These are phyloP conservation scores for Heliconius cydno DNA, from an alignment of 2,888 invertebrate species.

Conservation along the genomic window DNA sequence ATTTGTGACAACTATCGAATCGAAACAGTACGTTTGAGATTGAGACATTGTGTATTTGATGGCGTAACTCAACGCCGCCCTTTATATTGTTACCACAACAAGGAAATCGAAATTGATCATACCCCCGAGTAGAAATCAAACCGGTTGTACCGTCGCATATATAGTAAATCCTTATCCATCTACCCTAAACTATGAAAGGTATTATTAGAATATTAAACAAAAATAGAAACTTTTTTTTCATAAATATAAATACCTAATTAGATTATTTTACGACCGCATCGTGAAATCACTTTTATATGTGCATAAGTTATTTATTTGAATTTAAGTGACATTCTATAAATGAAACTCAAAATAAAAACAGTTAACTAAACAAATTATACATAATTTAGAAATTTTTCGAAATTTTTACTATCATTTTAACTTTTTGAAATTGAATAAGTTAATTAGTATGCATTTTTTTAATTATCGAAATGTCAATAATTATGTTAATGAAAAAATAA, in stretches of 20 bases:
- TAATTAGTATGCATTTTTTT: neutral
- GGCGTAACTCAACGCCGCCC: neutral
- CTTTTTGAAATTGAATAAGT: conserved; percentile 9
- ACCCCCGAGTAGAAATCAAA: neutral
- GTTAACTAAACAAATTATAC: conserved; percentile 2
- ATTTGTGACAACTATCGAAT: neutral
- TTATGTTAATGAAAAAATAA: conserved; percentile 18
- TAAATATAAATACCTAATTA: too few species aligned
- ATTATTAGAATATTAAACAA: neutral
- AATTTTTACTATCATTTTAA: neutral
- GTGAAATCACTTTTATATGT: conserved; percentile 1
- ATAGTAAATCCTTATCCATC: neutral
- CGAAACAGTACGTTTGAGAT: neutral
- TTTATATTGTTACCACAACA: neutral
- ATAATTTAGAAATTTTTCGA: conserved; percentile 1
- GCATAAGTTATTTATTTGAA: neutral
- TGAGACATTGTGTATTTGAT: neutral
- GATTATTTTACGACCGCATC: too few species aligned
- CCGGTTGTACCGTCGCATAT: neutral
- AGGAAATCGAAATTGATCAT: neutral
- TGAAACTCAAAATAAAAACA: neutral
- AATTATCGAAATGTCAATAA: neutral
- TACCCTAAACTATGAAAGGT: neutral
- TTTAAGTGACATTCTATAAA: neutral
- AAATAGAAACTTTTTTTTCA: neutral